Conservation (phyloP, 2,113 vertebrate genomes). For the Sinocyclocheilus rhinocerous region DNA sequence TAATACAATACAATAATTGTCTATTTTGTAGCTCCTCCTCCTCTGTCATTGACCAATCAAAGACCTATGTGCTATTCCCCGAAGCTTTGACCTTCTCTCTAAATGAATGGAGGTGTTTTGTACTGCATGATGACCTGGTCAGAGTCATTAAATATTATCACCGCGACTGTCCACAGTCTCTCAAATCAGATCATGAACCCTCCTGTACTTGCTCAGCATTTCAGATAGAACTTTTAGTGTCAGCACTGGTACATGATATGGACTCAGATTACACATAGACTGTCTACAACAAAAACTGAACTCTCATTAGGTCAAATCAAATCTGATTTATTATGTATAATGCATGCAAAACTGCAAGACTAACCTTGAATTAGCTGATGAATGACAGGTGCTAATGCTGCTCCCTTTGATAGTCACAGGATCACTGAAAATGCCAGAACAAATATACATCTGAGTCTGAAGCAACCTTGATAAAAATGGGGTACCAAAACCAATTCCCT, state of each 20-base stretch:
- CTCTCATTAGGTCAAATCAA: conserved; percentile 15
- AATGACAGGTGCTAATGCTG: conserved; percentile 4
- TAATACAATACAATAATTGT: not conserved
- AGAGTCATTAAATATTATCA: conserved; percentile 59
- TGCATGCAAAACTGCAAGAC: not conserved
- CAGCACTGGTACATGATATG: conserved; percentile 34
- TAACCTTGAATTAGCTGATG: conserved; percentile 5
- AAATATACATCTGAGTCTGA: conserved; percentile 15
- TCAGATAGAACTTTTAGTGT: not conserved
- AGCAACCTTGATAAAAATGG: not conserved
- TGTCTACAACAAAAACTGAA: conserved; percentile 19
- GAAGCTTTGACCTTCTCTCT: conserved; percentile 41
- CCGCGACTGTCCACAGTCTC: conserved; percentile 39
- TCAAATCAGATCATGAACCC: conserved; percentile 39
- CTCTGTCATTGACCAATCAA: conserved; percentile 32
- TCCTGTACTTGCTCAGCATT: conserved; percentile 21
- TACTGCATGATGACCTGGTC: conserved; percentile 45
- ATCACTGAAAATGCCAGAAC: conserved; percentile 28
- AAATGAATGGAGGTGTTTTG: conserved; percentile 8
- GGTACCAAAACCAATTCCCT: not conserved
- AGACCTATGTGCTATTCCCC: not conserved
- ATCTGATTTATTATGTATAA: conserved; percentile 6
- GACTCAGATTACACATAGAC: conserved; percentile 40
- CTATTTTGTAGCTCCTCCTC: conserved; percentile 36
- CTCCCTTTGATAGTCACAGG: not conserved